These are phyloP conservation scores for Procapra przewalskii DNA, from an alignment of 2,113 vertebrate genomes.

Conservation along the genomic window DNA sequence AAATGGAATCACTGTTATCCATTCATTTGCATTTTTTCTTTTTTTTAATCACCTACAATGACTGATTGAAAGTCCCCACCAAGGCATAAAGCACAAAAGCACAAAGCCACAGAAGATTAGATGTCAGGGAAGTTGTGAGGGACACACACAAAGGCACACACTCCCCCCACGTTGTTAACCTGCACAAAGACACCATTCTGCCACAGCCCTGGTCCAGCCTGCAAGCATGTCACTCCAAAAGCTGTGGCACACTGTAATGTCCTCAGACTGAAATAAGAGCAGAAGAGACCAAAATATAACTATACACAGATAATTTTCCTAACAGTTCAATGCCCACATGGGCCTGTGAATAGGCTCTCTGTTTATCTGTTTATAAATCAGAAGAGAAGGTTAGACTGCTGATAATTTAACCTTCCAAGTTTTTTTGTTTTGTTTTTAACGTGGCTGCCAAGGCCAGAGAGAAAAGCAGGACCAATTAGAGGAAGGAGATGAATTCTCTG, in stretches of 20 bases:
- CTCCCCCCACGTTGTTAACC: not conserved
- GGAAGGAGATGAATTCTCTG: constrained; percentile 28
- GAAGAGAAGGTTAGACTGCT: constrained; percentile 27
- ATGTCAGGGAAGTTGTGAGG: not conserved
- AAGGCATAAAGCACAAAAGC: not conserved
- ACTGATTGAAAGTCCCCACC: not conserved
- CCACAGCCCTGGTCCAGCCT: not conserved
- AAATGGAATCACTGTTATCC: not conserved
- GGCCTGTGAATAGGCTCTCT: constrained; percentile 49
- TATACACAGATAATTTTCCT: not conserved
- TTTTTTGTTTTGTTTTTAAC: not conserved
- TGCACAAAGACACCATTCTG: not conserved
- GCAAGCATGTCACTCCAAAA: not conserved
- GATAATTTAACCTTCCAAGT: constrained; percentile 43
- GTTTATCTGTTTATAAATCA: constrained; percentile 52
- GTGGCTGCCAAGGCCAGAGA: constrained; percentile 23
- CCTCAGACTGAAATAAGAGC: not conserved
- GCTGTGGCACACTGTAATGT: not conserved
- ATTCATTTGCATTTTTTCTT: constrained; percentile 5
- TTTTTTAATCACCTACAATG: not conserved
- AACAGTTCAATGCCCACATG: not conserved
- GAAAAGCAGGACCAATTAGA: constrained; percentile 39
- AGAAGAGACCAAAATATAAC: not conserved
- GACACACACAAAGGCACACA: not conserved
- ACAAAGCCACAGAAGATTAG: not conserved